These are phyloP conservation scores for Sinonovacula constricta DNA, from an alignment of 1,140 invertebrate genomes.

Conservation along the genomic window DNA sequence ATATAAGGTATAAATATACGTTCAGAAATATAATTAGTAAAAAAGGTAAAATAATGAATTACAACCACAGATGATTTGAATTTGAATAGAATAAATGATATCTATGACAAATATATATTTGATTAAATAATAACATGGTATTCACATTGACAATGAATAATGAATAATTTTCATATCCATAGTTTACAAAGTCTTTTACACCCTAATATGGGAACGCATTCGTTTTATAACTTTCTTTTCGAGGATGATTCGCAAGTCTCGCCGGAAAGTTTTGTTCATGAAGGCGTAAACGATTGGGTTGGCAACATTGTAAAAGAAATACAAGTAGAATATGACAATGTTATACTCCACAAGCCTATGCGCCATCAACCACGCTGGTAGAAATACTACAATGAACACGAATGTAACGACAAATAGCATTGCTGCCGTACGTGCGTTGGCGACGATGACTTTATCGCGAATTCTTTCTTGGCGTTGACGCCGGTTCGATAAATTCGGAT, in stretches of 20 bases:
- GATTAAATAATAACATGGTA: too few relatives aligned
- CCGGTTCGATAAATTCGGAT: conserved; percentile 25
- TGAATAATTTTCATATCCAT: too few relatives aligned
- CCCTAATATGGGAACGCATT: too few relatives aligned
- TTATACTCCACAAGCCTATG: conserved; percentile 46
- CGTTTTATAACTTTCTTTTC: too few relatives aligned
- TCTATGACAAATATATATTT: too few relatives aligned
- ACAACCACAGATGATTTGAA: too few relatives aligned
- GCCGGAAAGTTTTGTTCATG: conserved; percentile 75
- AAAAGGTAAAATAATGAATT: too few relatives aligned
- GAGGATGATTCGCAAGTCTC: conserved; percentile 56
- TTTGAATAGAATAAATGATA: too few relatives aligned
- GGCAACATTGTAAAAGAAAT: conserved; percentile 74
- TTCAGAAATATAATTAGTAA: too few relatives aligned
- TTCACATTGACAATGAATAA: too few relatives aligned
- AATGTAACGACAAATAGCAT: conserved; percentile 76
- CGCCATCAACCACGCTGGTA: conserved; percentile 59
- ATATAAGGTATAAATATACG: too few relatives aligned
- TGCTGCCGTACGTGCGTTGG: conserved; percentile 70
- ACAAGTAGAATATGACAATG: conserved; percentile 70
- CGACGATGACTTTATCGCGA: conserved; percentile 58
- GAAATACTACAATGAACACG: conserved; percentile 72
- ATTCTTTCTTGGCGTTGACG: conserved; percentile 52
- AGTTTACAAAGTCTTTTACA: too few relatives aligned
- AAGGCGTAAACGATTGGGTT: conserved; percentile 77